Evolutionary conservation across 2,797 vertebrate genomes (phyloP).

Genomic region (Anguilla marmorata): DNA sequence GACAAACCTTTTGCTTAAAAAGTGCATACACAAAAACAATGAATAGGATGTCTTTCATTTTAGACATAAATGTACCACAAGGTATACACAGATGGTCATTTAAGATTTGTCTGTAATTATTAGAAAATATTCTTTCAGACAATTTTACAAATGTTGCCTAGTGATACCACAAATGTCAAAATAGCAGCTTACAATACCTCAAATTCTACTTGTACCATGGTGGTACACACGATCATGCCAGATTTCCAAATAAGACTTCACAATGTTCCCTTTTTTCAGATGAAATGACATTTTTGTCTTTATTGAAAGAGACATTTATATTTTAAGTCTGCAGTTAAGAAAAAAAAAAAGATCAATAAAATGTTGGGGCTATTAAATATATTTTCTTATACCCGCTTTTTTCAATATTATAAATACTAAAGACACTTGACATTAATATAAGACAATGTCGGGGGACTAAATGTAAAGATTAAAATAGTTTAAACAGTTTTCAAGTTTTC

Average conservation of each 20-base stretch:
- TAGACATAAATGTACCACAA: constrained; percentile 71
- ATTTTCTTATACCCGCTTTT: constrained; percentile 95
- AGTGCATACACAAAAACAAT: constrained; percentile 97
- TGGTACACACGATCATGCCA: constrained; percentile 64
- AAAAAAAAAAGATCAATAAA: constrained; percentile 84
- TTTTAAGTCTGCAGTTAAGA: constrained; percentile 88
- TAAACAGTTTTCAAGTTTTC: constrained; percentile 87
- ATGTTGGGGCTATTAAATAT: constrained; percentile 88
- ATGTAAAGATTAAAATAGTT: constrained; percentile 88
- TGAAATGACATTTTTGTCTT: constrained; percentile 76
- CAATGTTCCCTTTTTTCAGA: constrained; percentile 69
- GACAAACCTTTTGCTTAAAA: constrained; percentile 96
- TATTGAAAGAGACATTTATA: constrained; percentile 84
- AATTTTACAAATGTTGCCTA: constrained; percentile 82
- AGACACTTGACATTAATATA: constrained; percentile 85
- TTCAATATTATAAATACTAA: constrained; percentile 98
- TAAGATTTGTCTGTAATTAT: constrained; percentile 90
- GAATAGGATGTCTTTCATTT: constrained; percentile 83
- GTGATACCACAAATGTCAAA: constrained; percentile 92
- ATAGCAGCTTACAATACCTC: constrained; percentile 95
- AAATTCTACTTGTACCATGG: constrained; percentile 61
- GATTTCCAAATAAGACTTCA: constrained; percentile 84
- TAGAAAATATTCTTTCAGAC: constrained; percentile 80
- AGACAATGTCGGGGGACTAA: constrained; percentile 81
- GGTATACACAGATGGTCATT: constrained; percentile 82